Conservation (phyloP, 92 coral and sea anemone genomes). For the Epizoanthus illoricatus region DNA sequence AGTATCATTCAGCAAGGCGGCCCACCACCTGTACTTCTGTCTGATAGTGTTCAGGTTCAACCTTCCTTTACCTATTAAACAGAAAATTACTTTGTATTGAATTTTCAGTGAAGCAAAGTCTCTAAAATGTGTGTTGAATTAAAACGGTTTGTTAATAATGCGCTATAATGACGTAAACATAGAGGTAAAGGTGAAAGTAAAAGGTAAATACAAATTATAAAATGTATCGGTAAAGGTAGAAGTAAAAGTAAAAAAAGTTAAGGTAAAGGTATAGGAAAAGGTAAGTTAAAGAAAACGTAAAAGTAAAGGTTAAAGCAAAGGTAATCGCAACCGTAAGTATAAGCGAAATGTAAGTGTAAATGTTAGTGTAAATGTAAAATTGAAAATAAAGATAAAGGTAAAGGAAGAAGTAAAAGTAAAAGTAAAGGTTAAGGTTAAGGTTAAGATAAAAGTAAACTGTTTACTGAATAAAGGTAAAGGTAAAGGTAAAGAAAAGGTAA, state of each 20-base stretch:
- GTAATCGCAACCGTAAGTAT: too few relatives aligned
- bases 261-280: not conserved
- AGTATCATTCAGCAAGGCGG: constrained; percentile 7
- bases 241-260: not conserved
- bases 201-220: too few relatives aligned
- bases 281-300: not conserved
- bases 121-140: too few relatives aligned
- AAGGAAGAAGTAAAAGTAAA: not conserved
- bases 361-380: not conserved
- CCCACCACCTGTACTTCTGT: not conserved
- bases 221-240: not conserved
- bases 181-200: not conserved
- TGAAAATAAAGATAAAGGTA: not conserved
- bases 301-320: not conserved
- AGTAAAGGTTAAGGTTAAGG: not conserved
- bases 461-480: not conserved
- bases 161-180: too few relatives aligned
- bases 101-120: too few relatives aligned
- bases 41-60: not conserved
- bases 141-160: too few relatives aligned
- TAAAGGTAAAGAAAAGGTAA: not conserved
- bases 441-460: not conserved
- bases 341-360: not conserved
- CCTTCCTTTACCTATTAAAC: not conserved
- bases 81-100: too few relatives aligned